Evolutionary conservation across 1,140 invertebrate species (phyloP).

Genomic region (Trinorchestia longiramus): DNA sequence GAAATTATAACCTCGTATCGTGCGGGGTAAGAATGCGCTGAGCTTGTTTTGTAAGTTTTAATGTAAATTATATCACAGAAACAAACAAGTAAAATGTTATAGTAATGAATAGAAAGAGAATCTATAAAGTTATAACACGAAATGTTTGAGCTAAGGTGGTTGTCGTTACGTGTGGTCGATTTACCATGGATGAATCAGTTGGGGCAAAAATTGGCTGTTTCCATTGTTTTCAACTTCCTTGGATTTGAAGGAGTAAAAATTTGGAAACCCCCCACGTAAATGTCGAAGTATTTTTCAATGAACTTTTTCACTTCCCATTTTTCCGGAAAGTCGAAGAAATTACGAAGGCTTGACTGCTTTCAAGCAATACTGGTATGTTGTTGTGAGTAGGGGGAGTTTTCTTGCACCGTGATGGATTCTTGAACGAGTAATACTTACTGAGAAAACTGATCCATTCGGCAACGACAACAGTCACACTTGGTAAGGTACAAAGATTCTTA

Average conservation of each 20-base stretch:
- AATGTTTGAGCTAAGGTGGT: slow-evolving; percentile 53
- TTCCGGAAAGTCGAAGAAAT: background rate
- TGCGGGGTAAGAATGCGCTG: background rate
- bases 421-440: background rate
- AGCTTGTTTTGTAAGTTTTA: slow-evolving; percentile 49
- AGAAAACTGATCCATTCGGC: background rate
- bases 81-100: slow-evolving; percentile 60
- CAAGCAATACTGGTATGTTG: background rate
- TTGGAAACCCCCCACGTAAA: background rate
- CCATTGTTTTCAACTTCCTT: background rate
- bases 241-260: background rate
- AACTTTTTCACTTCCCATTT: background rate
- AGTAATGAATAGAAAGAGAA: slow-evolving; percentile 60
- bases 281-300: background rate
- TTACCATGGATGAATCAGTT: background rate
- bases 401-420: background rate
- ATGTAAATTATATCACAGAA: slow-evolving; percentile 61
- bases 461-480: slow-evolving; percentile 53
- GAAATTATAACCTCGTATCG: background rate
- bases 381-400: background rate
- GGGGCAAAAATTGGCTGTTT: background rate
- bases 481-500: slow-evolving; percentile 53
- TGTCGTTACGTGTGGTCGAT: slow-evolving; percentile 22
- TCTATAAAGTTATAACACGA: slow-evolving; percentile 55
- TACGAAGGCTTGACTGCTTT: background rate